These are phyloP conservation scores for Pitta sordida DNA, from an alignment of 2,113 vertebrate species.

Conservation along the genomic window DNA sequence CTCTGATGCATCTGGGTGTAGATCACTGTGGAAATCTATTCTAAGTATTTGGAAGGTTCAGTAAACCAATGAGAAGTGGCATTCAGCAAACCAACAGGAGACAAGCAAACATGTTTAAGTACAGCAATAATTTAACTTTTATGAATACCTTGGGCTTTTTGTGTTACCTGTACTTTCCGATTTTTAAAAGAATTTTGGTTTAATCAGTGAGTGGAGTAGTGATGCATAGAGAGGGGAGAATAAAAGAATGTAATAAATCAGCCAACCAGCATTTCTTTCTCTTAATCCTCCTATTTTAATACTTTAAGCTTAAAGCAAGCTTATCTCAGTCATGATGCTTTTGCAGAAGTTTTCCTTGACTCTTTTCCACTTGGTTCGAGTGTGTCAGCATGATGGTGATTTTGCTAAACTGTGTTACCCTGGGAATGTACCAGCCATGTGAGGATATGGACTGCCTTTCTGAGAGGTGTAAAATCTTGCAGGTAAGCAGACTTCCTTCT, in stretches of 20 bases:
- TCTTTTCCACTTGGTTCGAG: conserved; percentile 88
- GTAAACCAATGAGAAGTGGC: background rate
- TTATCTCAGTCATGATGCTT: background rate
- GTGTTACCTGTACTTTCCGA: background rate
- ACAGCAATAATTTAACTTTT: background rate
- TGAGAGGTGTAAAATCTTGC: conserved; percentile 92
- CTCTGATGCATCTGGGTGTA: background rate
- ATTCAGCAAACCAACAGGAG: background rate
- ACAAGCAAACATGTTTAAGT: background rate
- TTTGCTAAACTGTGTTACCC: conserved; percentile 93
- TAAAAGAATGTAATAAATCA: background rate
- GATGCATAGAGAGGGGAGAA: background rate
- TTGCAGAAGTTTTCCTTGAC: conserved; percentile 77
- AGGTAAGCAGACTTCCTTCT: conserved; percentile 76
- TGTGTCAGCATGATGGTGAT: conserved; percentile 97
- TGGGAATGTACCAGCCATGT: conserved; percentile 98
- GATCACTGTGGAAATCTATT: background rate
- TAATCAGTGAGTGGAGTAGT: background rate
- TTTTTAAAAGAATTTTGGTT: background rate
- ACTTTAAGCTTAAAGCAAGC: background rate
- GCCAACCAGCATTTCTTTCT: background rate
- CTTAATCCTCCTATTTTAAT: background rate
- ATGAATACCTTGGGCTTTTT: background rate
- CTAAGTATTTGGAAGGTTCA: background rate
- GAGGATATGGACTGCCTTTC: conserved; percentile 96